Evolutionary conservation across 2,888 invertebrate genomes (phyloP).

Genomic region (Rhogogaster chlorosoma): DNA sequence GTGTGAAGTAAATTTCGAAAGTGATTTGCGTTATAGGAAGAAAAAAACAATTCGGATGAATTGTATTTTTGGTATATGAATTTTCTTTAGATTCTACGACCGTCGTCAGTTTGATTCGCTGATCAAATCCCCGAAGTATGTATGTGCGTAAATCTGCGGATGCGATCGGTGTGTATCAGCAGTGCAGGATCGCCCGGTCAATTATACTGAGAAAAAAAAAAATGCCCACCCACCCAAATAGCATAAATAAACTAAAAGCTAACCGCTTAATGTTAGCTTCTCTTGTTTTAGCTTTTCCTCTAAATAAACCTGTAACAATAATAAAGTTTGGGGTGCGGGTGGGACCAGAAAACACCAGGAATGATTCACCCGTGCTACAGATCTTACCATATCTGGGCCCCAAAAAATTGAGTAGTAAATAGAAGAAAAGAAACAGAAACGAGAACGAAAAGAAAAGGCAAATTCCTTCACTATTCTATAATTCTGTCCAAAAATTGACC

Average conservation of each 20-base stretch:
- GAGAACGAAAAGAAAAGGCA: not conserved
- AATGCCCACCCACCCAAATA: not conserved
- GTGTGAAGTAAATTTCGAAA: not conserved
- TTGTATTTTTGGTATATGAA: too few species aligned
- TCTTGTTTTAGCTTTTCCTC: not conserved
- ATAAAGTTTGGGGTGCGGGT: slow-evolving; percentile 6
- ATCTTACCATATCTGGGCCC: not conserved
- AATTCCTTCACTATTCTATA: not conserved
- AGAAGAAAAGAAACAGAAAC: not conserved
- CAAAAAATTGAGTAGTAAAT: not conserved
- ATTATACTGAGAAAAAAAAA: not conserved
- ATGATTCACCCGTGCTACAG: not conserved
- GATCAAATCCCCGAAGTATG: not conserved
- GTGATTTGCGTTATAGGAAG: too few species aligned
- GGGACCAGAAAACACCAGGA: not conserved
- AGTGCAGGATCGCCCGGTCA: not conserved
- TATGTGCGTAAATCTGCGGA: not conserved
- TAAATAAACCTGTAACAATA: slow-evolving; percentile 22
- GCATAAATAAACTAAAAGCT: slow-evolving; percentile 28
- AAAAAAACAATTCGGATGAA: too few species aligned
- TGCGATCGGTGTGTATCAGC: too few species aligned
- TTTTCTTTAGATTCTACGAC: too few species aligned
- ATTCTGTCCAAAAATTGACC: not conserved
- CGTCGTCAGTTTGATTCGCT: too few species aligned
- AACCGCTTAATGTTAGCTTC: not conserved